Percentiles rank a stretch among this genome's conserved stretches.
These are phyloP conservation scores for Drosophila falleni DNA, from an alignment of 2,888 invertebrate species.

Conservation along the genomic window DNA sequence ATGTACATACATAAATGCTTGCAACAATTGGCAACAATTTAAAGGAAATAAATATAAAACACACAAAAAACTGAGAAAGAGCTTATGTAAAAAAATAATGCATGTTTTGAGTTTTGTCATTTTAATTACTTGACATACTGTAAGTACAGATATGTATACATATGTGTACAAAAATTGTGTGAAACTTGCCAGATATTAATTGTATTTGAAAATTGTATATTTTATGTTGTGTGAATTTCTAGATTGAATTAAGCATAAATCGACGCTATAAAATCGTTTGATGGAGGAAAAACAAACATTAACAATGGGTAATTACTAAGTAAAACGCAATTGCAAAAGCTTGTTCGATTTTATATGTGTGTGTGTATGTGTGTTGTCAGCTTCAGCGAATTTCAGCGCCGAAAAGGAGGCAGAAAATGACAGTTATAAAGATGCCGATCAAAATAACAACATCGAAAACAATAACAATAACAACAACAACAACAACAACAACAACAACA, in stretches of 20 bases:
- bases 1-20: not conserved
- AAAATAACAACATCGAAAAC: conserved; percentile 2
- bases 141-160: not conserved
- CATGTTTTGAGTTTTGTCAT: not conserved
- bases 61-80: no score
- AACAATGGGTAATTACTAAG: conserved; percentile 17
- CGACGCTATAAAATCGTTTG: not conserved
- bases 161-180: not conserved
- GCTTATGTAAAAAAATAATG: no score
- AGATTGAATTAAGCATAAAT: not conserved
- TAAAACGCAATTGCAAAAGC: not conserved
- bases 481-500: no score
- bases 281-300: not conserved
- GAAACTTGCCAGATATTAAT: not conserved
- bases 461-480: not conserved
- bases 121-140: not conserved
- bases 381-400: not conserved
- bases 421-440: not conserved
- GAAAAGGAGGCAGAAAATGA: not conserved
- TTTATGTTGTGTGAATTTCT: not conserved
- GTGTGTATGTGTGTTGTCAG: not conserved
- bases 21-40: not conserved
- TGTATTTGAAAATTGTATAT: not conserved
- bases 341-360: not conserved
- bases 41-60: no score